A percentile compares a stretch with the other conserved stretches of the same genome.
phyloP scores from a whole-genome alignment of 1,140 invertebrate genomes.

The Lasioglossum albipes region DNA sequence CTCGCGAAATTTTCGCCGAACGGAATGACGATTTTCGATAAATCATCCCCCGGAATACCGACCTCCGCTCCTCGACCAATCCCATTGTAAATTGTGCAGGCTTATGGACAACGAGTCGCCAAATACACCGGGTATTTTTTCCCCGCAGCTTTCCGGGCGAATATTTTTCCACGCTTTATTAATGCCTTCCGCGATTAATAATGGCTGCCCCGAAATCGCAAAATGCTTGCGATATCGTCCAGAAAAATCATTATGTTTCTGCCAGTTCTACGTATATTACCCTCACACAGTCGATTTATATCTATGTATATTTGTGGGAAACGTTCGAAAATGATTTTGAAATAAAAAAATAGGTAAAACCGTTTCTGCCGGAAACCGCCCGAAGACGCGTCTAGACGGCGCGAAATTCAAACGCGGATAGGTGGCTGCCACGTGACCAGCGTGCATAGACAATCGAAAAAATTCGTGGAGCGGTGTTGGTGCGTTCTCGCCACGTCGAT shows the following conservation, averaged over 20 bases:
- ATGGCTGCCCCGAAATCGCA: neutral
- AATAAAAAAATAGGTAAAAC: no score
- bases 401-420: neutral
- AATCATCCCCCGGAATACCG: conserved; percentile 34
- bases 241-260: no score
- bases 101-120: conserved; percentile 50
- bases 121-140: conserved; percentile 44
- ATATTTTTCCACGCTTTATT: conserved; percentile 30
- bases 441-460: no score
- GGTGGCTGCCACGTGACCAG: neutral
- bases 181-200: conserved; percentile 30
- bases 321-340: no score
- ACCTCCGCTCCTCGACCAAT: conserved; percentile 6
- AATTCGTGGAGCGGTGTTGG: neutral
- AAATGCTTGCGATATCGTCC: no score
- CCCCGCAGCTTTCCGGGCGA: neutral
- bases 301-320: no score
- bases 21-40: conserved; percentile 58
- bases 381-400: no score
- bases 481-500: conserved; percentile 4
- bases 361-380: no score
- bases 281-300: no score
- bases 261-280: no score
- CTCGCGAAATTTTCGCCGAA: conserved; percentile 47
- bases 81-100: conserved; percentile 47